A percentile compares a stretch with the other conserved stretches of the same genome.
Conservation (phyloP, 1,140 invertebrate species). For the Melanaphis sacchari region DNA sequence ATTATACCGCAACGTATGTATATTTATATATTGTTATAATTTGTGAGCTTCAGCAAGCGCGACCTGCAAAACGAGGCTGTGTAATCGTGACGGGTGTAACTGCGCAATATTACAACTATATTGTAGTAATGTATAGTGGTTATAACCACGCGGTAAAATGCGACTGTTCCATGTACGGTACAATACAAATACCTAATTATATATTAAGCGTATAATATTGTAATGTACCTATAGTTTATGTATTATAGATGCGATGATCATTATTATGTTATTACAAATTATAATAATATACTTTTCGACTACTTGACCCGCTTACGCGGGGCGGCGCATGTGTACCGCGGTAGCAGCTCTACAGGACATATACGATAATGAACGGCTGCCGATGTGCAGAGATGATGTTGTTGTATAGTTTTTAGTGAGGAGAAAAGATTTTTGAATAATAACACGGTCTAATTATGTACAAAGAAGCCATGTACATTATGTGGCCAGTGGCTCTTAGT, state of each 20-base stretch:
- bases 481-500: no score
- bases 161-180: background rate
- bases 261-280: background rate
- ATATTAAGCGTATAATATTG: background rate
- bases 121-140: no score
- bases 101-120: background rate
- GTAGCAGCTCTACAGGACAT: background rate
- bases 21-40: background rate
- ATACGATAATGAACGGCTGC: background rate
- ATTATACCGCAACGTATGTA: background rate
- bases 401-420: background rate
- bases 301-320: background rate
- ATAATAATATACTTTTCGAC: background rate
- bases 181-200: background rate
- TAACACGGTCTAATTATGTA: no score
- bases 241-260: no score
- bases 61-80: no score
- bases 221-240: no score
- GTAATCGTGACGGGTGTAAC: background rate
- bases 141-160: no score
- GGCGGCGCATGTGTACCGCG: background rate
- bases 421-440: no score
- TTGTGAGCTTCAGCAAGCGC: background rate
- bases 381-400: background rate
- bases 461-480: no score